Evolutionary conservation across 2,113 vertebrate genomes (phyloP).

Genomic region (Coturnix japonica): DNA sequence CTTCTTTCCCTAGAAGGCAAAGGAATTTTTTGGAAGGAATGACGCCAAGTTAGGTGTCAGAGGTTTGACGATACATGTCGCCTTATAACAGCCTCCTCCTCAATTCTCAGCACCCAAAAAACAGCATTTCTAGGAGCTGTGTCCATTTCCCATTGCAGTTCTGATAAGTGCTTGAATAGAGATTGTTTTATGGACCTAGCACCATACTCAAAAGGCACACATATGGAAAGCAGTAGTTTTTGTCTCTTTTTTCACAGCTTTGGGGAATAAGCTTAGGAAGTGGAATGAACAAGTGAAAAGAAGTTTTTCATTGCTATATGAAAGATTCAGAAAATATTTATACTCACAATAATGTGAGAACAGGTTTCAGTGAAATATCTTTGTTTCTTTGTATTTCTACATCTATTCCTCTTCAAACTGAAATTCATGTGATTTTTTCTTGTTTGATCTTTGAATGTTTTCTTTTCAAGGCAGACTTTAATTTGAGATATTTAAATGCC

Average conservation of each 20-base stretch:
- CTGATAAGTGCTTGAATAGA: not conserved
- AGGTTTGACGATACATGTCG: not conserved
- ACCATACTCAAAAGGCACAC: accelerated
- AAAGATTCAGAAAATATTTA: not conserved
- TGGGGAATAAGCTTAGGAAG: not conserved
- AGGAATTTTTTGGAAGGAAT: not conserved
- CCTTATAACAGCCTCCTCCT: not conserved
- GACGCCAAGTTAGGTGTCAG: not conserved
- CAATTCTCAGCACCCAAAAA: not conserved
- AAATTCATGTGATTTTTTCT: not conserved
- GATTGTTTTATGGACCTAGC: not conserved
- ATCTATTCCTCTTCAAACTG: not conserved
- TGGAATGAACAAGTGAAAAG: not conserved
- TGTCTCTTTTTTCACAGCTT: not conserved
- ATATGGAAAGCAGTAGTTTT: not conserved
- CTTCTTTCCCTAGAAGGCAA: not conserved
- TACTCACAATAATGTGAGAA: not conserved
- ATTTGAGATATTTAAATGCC: not conserved
- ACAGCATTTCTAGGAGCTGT: not conserved
- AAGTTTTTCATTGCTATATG: not conserved
- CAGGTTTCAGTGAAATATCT: not conserved
- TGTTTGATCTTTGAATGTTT: not conserved
- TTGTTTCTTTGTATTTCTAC: not conserved
- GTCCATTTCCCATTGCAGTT: not conserved
- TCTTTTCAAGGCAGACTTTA: not conserved